A percentile compares a stretch with the other conserved stretches of the same genome.
phyloP scores from a whole-genome alignment of 2,888 invertebrate species.

The Epistrophe grossulariae region DNA sequence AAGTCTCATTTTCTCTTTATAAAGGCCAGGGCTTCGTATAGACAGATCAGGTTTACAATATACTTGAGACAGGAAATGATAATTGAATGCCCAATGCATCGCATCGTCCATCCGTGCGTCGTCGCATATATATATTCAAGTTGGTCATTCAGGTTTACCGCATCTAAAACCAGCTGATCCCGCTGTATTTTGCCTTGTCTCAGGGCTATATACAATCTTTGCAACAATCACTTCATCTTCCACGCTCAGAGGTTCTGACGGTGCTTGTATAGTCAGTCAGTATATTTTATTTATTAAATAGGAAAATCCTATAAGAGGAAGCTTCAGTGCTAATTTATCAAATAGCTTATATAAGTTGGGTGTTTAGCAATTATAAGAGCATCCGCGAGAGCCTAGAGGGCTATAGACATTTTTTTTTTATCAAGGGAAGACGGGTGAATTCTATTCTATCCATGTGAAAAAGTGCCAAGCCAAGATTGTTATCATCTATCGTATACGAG shows the following conservation, averaged over 20 bases:
- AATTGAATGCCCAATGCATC: constrained; percentile 61
- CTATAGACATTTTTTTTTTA: not conserved
- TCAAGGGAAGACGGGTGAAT: not conserved
- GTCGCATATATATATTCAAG: no score
- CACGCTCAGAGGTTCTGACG: not conserved
- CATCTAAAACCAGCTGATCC: constrained; percentile 35
- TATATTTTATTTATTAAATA: constrained; percentile 47
- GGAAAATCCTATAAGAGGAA: constrained; percentile 61
- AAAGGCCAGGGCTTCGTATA: not conserved
- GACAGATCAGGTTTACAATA: constrained; percentile 26
- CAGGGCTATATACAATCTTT: constrained; percentile 30
- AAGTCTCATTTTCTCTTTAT: not conserved
- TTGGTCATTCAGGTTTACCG: constrained; percentile 35
- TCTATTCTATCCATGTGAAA: constrained; percentile 35
- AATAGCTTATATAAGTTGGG: constrained; percentile 62
- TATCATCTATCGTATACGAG: constrained; percentile 31
- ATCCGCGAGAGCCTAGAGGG: not conserved
- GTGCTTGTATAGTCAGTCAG: not conserved
- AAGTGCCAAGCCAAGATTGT: constrained; percentile 51
- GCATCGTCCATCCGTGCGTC: constrained; percentile 5
- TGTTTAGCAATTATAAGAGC: constrained; percentile 66
- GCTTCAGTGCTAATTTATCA: constrained; percentile 66
- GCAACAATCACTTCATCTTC: constrained; percentile 67
- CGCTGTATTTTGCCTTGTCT: constrained; percentile 13
- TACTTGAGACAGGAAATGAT: constrained; percentile 61